These are phyloP conservation scores for Phaethornis superciliosus DNA, from an alignment of 2,113 vertebrate species.

Conservation along the genomic window DNA sequence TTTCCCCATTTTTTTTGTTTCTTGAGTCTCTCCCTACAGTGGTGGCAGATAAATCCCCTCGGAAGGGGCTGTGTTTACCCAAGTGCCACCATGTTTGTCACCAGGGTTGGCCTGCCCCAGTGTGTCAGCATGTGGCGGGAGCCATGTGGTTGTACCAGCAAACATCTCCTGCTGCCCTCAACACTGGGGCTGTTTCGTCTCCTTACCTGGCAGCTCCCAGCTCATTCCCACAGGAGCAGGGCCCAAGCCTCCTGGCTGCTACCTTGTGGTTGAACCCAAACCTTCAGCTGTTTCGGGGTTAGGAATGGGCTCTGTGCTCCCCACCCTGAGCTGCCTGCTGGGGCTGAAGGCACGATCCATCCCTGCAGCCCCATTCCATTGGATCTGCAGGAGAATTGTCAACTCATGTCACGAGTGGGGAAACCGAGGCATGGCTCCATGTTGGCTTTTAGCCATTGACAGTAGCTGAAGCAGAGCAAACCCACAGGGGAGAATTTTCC, in stretches of 20 bases:
- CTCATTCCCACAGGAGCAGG: fast-evolving
- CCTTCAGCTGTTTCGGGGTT: background rate
- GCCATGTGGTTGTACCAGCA: background rate
- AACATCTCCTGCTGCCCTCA: background rate
- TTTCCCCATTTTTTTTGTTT: background rate
- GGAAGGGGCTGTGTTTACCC: background rate
- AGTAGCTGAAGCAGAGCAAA: background rate
- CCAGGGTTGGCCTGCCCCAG: background rate
- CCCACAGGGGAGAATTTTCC: fast-evolving
- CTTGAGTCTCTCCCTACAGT: fast-evolving
- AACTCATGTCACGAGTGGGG: fast-evolving
- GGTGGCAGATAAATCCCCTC: background rate
- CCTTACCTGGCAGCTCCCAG: background rate
- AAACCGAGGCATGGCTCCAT: background rate
- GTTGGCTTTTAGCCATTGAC: fast-evolving
- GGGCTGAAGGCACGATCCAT: background rate
- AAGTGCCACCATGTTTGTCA: conserved; percentile 26
- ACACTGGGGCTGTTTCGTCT: background rate
- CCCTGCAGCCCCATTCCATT: background rate
- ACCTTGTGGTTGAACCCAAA: background rate
- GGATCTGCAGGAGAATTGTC: background rate
- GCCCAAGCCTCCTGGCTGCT: background rate
- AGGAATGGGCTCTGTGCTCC: background rate
- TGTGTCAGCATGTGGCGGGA: conserved; percentile 34
- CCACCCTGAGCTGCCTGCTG: background rate